Percentiles rank a stretch among this genome's conserved stretches.
Conservation (phyloP, 1,140 invertebrate species). For the Aleiodes sp. region DNA sequence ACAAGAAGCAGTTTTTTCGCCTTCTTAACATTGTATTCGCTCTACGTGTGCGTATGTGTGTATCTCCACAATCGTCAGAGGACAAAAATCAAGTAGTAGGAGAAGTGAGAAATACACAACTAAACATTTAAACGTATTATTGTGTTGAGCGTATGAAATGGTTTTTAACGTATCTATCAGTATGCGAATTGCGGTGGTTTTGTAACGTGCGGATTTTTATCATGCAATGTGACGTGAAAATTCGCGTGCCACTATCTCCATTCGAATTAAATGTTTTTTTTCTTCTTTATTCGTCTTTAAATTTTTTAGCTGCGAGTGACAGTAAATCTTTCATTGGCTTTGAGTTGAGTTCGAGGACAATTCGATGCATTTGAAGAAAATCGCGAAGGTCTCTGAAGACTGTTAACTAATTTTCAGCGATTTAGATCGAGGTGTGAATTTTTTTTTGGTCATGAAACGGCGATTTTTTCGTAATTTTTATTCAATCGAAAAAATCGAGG, state of each 20-base stretch:
- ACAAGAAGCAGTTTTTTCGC: too few species aligned
- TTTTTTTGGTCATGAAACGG: too few species aligned
- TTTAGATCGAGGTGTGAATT: background rate
- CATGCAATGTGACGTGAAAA: background rate
- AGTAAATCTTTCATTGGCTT: background rate
- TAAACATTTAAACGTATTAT: background rate
- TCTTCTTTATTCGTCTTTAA: too few species aligned
- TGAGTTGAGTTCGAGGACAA: background rate
- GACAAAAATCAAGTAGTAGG: background rate
- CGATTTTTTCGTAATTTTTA: too few species aligned
- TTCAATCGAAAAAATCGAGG: too few species aligned
- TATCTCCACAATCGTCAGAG: background rate
- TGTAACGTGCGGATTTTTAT: background rate
- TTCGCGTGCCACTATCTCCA: background rate
- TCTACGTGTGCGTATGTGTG: background rate
- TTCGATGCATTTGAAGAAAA: background rate
- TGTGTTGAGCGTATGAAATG: too few species aligned
- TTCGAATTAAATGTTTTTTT: background rate
- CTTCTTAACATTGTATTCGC: too few species aligned
- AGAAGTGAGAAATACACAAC: background rate
- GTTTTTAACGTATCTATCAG: background rate
- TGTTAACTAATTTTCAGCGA: background rate
- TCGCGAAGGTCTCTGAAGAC: background rate
- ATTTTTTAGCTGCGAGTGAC: too few species aligned
- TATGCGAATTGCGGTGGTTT: background rate